phyloP scores from a whole-genome alignment of 2,113 vertebrate genomes.

The Connochaetes taurinus region DNA sequence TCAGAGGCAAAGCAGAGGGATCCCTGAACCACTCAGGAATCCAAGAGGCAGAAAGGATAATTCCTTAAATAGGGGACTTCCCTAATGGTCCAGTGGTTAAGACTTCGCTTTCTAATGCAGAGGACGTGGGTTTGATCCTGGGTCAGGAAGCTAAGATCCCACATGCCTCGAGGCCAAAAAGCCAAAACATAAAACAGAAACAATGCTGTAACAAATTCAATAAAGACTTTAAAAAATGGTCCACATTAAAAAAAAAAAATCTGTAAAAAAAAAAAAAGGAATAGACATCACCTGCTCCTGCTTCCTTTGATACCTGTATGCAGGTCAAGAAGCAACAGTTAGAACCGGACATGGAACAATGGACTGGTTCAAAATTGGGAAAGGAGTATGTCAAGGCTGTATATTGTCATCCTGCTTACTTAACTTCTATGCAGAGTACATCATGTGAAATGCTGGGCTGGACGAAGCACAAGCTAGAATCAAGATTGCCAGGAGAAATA shows the following conservation, averaged over 20 bases:
- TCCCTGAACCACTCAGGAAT: neutral
- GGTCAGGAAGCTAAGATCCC: neutral
- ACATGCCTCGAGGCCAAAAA: neutral
- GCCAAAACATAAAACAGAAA: neutral
- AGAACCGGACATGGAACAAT: neutral
- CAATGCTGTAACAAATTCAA: neutral
- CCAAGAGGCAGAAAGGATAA: neutral
- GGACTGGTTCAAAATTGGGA: neutral
- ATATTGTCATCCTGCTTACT: neutral
- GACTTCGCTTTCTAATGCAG: neutral
- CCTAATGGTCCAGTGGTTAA: neutral
- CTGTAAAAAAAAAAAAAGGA: neutral
- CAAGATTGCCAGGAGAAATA: neutral
- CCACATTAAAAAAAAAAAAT: neutral
- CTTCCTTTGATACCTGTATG: neutral
- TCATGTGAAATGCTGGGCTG: neutral
- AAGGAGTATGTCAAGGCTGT: neutral
- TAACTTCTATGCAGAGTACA: neutral
- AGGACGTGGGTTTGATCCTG: neutral
- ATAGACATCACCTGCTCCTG: neutral
- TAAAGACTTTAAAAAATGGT: neutral
- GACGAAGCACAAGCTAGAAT: neutral
- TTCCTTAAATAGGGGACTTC: neutral
- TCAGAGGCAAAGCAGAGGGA: neutral
- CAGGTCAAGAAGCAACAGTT: neutral